Percentiles rank a stretch among this genome's conserved stretches.
Evolutionary conservation across 2,888 invertebrate genomes (phyloP).

Genomic region (Diaperis boleti): DNA sequence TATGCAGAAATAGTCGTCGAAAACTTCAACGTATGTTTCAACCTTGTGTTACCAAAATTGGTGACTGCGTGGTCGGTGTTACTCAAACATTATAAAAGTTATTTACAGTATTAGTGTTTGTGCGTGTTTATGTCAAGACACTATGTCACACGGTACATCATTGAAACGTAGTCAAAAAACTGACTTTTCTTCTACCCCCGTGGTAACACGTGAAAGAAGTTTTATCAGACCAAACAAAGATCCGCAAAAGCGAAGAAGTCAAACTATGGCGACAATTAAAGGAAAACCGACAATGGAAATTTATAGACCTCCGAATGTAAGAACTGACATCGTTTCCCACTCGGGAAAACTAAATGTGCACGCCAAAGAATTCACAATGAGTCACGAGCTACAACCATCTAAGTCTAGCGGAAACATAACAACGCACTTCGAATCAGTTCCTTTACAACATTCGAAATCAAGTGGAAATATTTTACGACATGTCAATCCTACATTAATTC

Average conservation of each 20-base stretch:
- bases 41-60: slow-evolving; percentile 61
- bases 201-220: slow-evolving; percentile 76
- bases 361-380: slow-evolving; percentile 92
- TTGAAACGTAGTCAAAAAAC: slow-evolving; percentile 62
- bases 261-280: slow-evolving; percentile 76
- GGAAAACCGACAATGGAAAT: slow-evolving; percentile 88
- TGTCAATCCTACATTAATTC: slow-evolving; percentile 57
- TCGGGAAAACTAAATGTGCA: slow-evolving; percentile 81
- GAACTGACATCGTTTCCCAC: slow-evolving; percentile 59
- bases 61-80: slow-evolving; percentile 59
- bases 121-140: slow-evolving; percentile 24
- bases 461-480: slow-evolving; percentile 79
- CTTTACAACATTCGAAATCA: slow-evolving; percentile 67
- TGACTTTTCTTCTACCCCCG: slow-evolving; percentile 68
- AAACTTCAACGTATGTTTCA: slow-evolving; percentile 47
- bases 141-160: slow-evolving; percentile 52
- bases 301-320: slow-evolving; percentile 83
- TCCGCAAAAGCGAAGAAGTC: slow-evolving; percentile 76
- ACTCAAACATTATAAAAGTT: slow-evolving; percentile 51
- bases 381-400: slow-evolving; percentile 68
- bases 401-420: slow-evolving; percentile 63
- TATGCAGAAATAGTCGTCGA: slow-evolving; percentile 23
- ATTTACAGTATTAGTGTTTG: slow-evolving; percentile 39
- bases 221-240: slow-evolving; percentile 74
- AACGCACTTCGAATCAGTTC: slow-evolving; percentile 57